A percentile compares a stretch with the other conserved stretches of the same genome.
Evolutionary conservation across 23 tunicate species (phyloP).

Genomic region (Corella eumyota): DNA sequence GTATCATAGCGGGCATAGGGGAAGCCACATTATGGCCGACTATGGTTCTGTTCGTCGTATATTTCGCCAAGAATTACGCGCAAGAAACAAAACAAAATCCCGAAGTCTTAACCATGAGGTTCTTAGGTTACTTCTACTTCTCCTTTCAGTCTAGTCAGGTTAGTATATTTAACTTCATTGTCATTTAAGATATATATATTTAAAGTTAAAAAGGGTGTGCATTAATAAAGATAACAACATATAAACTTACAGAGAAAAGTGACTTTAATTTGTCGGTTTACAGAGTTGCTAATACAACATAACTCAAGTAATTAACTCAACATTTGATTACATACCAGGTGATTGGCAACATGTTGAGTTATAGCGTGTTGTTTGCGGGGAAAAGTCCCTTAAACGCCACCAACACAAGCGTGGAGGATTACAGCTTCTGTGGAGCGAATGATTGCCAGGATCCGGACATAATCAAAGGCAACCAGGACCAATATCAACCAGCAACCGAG

Average conservation of each 20-base stretch:
- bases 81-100: not conserved
- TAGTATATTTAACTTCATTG: not conserved
- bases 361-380: constrained; percentile 25
- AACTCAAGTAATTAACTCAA: too few relatives aligned
- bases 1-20: not conserved
- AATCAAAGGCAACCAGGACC: constrained; percentile 17
- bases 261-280: too few relatives aligned
- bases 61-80: not conserved
- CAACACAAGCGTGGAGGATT: constrained; percentile 6
- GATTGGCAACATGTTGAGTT: constrained; percentile 43
- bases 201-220: too few relatives aligned
- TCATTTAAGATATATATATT: too few relatives aligned
- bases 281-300: too few relatives aligned
- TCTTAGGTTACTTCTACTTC: constrained; percentile 1
- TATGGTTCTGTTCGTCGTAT: not conserved
- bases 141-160: constrained; percentile 1
- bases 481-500: constrained; percentile 33
- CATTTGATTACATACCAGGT: too few relatives aligned
- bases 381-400: not conserved
- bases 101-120: not conserved
- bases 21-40: constrained; percentile 8
- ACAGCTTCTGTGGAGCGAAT: constrained; percentile 48
- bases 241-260: too few relatives aligned
- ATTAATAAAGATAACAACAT: too few relatives aligned
- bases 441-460: constrained; percentile 78